phyloP scores from a whole-genome alignment of 2,888 invertebrate genomes.

The Ferdinandea cuprea region DNA sequence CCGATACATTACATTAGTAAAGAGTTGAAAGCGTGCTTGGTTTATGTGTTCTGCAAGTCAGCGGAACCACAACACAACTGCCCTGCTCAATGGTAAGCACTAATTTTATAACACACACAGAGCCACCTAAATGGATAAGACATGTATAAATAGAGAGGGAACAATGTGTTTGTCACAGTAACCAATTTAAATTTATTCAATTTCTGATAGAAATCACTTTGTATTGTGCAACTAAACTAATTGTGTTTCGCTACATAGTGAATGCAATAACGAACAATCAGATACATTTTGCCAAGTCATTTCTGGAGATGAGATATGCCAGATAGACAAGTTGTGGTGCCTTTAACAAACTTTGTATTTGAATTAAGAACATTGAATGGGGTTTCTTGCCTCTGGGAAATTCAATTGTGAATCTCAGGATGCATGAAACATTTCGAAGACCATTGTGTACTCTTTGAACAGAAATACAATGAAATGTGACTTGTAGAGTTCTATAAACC shows the following conservation, averaged over 20 bases:
- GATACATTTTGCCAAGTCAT: constrained; percentile 10
- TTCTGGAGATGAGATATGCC: constrained; percentile 15
- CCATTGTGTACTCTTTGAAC: no score
- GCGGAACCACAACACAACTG: neutral
- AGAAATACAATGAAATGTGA: no score
- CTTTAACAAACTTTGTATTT: no score
- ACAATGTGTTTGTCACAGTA: constrained; percentile 15
- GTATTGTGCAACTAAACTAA: constrained; percentile 16
- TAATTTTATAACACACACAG: neutral
- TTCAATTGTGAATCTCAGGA: no score
- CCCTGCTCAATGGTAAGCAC: neutral
- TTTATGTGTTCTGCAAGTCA: constrained; percentile 18
- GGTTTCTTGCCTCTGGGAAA: no score
- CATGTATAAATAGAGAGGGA: neutral
- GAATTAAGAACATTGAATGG: no score
- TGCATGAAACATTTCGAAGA: no score
- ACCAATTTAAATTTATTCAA: constrained; percentile 19
- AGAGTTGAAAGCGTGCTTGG: constrained; percentile 1
- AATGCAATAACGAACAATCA: no score
- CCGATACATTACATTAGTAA: neutral
- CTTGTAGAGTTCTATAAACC: no score
- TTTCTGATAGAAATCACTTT: constrained; percentile 21
- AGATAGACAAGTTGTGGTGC: no score
- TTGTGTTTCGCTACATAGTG: constrained; percentile 28
- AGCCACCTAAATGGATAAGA: neutral